Conservation (phyloP, 2,888 invertebrate species). For the Chirona hameri region DNA sequence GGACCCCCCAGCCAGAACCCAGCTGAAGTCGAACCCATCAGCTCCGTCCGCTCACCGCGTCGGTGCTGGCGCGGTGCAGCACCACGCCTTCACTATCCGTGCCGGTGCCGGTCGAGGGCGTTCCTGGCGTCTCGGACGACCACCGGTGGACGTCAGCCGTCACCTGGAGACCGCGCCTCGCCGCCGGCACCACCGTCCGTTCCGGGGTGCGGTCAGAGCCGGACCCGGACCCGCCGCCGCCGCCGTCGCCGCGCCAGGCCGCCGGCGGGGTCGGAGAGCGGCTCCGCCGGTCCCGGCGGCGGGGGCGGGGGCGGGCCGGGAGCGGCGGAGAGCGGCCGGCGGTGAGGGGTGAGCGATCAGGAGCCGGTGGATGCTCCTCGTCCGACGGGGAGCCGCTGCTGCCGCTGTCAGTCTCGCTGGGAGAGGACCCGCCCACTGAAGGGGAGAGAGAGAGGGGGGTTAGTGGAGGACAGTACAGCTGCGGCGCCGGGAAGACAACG, state of each 20-base stretch:
- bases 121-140: not conserved
- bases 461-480: no score
- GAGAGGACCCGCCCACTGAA: not conserved
- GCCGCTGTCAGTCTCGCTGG: not conserved
- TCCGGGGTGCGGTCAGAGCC: not conserved
- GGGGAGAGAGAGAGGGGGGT: not conserved
- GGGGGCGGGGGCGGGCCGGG: not conserved
- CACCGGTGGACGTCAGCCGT: not conserved
- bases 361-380: not conserved
- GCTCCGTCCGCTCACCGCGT: not conserved
- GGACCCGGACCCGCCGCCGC: not conserved
- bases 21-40: no score
- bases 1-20: no score
- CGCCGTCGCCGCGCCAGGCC: not conserved
- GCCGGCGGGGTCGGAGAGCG: not conserved
- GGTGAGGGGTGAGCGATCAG: not conserved
- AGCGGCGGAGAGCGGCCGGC: not conserved
- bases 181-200: not conserved
- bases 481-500: no score
- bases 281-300: not conserved
- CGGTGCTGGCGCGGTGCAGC: not conserved
- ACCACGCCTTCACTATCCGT: conserved; percentile 32
- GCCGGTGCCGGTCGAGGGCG: not conserved
- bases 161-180: not conserved
- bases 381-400: not conserved